Percentiles rank a stretch among this genome's conserved stretches.
Evolutionary conservation across 2,797 vertebrate genomes (phyloP).

Genomic region (Coreius guichenoti): DNA sequence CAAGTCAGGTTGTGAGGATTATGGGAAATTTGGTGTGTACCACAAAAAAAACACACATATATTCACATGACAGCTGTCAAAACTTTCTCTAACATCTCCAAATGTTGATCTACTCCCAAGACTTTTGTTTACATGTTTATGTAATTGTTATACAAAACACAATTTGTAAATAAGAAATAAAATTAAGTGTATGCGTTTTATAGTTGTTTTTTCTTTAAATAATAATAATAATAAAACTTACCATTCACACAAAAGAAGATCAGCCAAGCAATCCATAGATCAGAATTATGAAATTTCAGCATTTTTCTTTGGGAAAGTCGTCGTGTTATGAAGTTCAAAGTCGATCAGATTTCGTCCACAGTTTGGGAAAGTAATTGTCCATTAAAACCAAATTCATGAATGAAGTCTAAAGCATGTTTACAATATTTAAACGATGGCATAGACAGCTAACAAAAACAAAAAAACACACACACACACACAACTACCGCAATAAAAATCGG

Average conservation of each 20-base stretch:
- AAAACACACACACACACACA: slow-evolving; percentile 16
- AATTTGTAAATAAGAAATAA: background rate
- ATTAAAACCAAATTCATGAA: slow-evolving; percentile 52
- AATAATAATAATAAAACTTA: slow-evolving; percentile 65
- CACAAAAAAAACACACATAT: background rate
- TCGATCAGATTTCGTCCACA: slow-evolving; percentile 53
- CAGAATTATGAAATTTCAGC: slow-evolving; percentile 83
- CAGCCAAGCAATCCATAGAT: slow-evolving; percentile 85
- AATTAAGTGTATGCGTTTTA: background rate
- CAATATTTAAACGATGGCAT: slow-evolving; percentile 25
- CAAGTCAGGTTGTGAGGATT: background rate
- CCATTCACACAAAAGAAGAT: slow-evolving; percentile 79
- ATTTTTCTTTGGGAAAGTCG: slow-evolving; percentile 63
- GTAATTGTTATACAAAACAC: too few species aligned
- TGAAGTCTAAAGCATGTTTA: slow-evolving; percentile 49
- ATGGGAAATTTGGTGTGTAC: background rate
- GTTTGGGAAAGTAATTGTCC: slow-evolving; percentile 64
- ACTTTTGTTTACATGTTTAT: slow-evolving; percentile 7
- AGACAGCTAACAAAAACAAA: background rate
- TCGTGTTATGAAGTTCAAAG: slow-evolving; percentile 21
- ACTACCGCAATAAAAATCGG: background rate
- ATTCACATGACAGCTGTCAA: background rate
- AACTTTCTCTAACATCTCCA: background rate
- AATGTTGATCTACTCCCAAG: background rate
- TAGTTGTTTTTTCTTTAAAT: background rate